phyloP scores from a whole-genome alignment of 2,888 invertebrate species.

The Phoenoteleia sp. region DNA sequence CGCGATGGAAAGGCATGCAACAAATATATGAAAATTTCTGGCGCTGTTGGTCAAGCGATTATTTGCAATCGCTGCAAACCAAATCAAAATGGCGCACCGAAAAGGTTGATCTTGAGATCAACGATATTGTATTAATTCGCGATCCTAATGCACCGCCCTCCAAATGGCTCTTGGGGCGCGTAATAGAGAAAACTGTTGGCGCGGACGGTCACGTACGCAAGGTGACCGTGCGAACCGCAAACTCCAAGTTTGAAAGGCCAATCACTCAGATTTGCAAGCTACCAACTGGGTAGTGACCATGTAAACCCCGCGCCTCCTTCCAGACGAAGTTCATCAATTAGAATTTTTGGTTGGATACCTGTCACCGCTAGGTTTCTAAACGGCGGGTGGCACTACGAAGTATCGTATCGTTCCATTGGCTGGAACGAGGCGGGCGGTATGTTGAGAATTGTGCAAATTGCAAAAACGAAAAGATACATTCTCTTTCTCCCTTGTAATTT shows the following conservation, averaged over 20 bases:
- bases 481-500: no score
- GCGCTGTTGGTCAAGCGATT: conserved; percentile 72
- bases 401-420: no score
- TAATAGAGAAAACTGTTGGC: neutral
- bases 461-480: no score
- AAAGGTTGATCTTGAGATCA: neutral
- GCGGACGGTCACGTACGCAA: neutral
- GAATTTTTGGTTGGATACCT: no score
- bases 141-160: neutral
- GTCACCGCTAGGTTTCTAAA: no score
- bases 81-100: conserved; percentile 66
- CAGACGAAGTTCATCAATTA: no score
- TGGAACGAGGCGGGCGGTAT: no score
- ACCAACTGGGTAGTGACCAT: no score
- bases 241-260: neutral
- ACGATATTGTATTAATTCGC: conserved; percentile 4
- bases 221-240: no score
- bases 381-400: no score
- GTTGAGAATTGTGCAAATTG: no score
- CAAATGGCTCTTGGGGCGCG: conserved; percentile 9
- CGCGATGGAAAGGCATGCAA: conserved; percentile 69
- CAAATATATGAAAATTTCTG: conserved; percentile 70
- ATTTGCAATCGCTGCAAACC: conserved; percentile 72
- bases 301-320: no score
- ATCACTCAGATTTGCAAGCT: neutral